phyloP scores from a whole-genome alignment of 2,113 vertebrate species.

The Pseudonaja textilis region DNA sequence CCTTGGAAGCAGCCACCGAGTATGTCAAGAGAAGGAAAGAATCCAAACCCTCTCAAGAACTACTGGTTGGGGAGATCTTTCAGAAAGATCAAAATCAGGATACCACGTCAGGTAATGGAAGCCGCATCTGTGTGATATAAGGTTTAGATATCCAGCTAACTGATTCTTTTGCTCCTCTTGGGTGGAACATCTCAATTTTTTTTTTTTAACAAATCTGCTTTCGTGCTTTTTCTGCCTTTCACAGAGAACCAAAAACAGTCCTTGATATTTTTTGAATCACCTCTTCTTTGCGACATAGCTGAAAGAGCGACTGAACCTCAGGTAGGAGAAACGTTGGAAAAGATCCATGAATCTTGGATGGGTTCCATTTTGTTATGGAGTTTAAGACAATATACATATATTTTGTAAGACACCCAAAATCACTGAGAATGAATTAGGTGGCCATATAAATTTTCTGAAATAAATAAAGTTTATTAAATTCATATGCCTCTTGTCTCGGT shows the following conservation, averaged over 20 bases:
- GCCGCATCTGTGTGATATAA: background rate
- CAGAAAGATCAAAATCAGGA: background rate
- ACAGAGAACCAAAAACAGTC: background rate
- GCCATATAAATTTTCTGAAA: no score
- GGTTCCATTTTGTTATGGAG: no score
- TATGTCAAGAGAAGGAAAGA: background rate
- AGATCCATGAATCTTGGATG: background rate
- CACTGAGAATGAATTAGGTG: no score
- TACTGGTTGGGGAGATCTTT: background rate
- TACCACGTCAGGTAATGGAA: background rate
- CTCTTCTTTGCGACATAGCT: background rate
- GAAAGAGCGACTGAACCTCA: background rate
- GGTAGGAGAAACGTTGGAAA: background rate
- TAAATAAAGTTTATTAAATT: no score
- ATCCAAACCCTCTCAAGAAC: background rate
- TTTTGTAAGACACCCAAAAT: no score
- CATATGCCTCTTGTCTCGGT: no score
- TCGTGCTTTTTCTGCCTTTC: background rate
- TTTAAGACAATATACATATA: no score
- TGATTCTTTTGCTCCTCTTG: background rate
- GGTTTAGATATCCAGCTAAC: background rate
- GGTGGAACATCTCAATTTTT: background rate
- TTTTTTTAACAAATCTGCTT: background rate
- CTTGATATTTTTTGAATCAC: background rate
- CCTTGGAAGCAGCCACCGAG: background rate